These are phyloP conservation scores for Luehdorfia chinensis DNA, from an alignment of 1,140 invertebrate genomes.

Conservation along the genomic window DNA sequence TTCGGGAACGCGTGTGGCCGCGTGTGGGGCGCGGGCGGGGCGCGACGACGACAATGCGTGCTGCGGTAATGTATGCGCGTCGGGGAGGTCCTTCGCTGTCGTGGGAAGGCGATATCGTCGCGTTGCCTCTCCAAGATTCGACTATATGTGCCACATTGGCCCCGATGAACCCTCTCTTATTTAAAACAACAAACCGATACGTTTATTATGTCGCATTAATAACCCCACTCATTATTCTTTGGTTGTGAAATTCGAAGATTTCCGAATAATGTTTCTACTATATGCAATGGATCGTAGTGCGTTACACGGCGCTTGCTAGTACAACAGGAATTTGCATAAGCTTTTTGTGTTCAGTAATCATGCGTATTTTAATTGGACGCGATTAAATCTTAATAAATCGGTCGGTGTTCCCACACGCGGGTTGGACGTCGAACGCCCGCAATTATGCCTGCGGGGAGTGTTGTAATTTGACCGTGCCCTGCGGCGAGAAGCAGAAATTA, in stretches of 20 bases:
- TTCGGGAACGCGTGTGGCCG: slow-evolving; percentile 10
- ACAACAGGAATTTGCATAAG: slow-evolving; percentile 38
- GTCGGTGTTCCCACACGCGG: slow-evolving; percentile 53
- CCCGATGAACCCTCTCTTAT: slow-evolving; percentile 8
- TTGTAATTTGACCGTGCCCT: slow-evolving; percentile 61
- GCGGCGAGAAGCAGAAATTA: slow-evolving; percentile 55
- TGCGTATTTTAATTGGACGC: slow-evolving; percentile 64
- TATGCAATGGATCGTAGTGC: slow-evolving; percentile 23
- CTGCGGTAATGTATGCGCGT: slow-evolving; percentile 63
- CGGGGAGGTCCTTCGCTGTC: slow-evolving; percentile 57
- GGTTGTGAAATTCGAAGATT: too few relatives aligned
- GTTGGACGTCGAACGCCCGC: slow-evolving; percentile 34
- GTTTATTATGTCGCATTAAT: slow-evolving; percentile 7
- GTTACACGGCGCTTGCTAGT: too few relatives aligned
- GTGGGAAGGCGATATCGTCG: slow-evolving; percentile 51
- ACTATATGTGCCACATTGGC: slow-evolving; percentile 5
- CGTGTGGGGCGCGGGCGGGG: slow-evolving; percentile 40
- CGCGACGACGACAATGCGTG: slow-evolving; percentile 43
- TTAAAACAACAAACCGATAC: slow-evolving; percentile 6
- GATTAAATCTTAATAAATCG: slow-evolving; percentile 72
- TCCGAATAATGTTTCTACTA: too few relatives aligned
- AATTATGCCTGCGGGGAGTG: slow-evolving; percentile 55
- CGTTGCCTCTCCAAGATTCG: slow-evolving; percentile 36
- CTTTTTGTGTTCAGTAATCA: slow-evolving; percentile 48
- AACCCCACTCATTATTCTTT: background rate